Evolutionary conservation across 2,888 invertebrate genomes (phyloP).

Genomic region (Drosophila mettleri): DNA sequence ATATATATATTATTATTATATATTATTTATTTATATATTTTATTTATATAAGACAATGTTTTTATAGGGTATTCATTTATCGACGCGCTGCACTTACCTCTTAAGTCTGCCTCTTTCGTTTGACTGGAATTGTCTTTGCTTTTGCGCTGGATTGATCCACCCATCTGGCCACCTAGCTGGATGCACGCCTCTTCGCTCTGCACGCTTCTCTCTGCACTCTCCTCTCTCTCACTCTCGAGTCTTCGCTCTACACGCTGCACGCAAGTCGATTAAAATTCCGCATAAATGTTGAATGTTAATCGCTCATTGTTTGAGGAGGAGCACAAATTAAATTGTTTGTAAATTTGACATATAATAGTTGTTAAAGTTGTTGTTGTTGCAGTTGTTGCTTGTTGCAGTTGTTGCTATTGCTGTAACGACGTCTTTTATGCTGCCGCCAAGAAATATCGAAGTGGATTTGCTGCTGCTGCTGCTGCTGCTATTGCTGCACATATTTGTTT

Average conservation of each 20-base stretch:
- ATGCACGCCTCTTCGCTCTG: background rate
- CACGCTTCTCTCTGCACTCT: background rate
- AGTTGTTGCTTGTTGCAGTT: background rate
- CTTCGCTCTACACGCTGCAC: conserved; percentile 26
- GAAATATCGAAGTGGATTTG: conserved; percentile 55
- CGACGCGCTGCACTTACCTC: background rate
- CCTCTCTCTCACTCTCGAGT: background rate
- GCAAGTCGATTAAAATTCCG: conserved; percentile 77
- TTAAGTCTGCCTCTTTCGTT: background rate
- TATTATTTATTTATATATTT: background rate
- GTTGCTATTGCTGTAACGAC: conserved; percentile 8
- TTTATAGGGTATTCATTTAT: background rate
- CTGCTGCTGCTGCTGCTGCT: conserved; percentile 11
- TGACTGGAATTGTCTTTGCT: conserved; percentile 22
- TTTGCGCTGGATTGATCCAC: conserved; percentile 46
- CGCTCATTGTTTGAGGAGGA: conserved; percentile 74
- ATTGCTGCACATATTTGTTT: conserved; percentile 59
- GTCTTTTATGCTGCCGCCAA: conserved; percentile 67
- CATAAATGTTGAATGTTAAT: conserved; percentile 73
- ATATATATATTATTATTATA: background rate
- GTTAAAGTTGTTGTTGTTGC: conserved; percentile 23
- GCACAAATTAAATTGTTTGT: conserved; percentile 74
- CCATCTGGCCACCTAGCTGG: conserved; percentile 44
- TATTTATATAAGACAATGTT: background rate
- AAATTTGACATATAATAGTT: conserved; percentile 72